phyloP scores from a whole-genome alignment of 2,797 vertebrate genomes.

The Varecia variegata region DNA sequence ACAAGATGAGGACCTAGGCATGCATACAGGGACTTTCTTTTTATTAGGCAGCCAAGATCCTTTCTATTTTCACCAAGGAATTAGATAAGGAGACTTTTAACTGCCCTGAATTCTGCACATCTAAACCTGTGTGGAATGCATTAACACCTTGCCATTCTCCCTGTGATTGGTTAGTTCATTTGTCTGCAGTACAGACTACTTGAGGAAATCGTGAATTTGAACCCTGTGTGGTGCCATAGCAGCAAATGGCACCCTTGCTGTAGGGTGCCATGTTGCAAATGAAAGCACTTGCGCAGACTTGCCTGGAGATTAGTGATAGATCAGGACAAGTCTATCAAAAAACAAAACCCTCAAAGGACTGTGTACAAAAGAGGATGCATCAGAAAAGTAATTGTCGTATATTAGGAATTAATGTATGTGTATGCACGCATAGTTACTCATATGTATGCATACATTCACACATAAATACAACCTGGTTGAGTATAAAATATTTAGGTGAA shows the following conservation, averaged over 20 bases:
- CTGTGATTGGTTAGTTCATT: not conserved
- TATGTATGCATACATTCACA: not conserved
- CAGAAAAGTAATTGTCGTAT: not conserved
- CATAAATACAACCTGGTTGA: not conserved
- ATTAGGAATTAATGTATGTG: not conserved
- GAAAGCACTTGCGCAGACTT: not conserved
- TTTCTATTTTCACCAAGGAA: constrained; percentile 23
- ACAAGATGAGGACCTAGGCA: not conserved
- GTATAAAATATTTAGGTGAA: not conserved
- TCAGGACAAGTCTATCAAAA: constrained; percentile 9
- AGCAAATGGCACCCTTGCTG: constrained; percentile 25
- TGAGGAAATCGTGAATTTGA: constrained; percentile 5
- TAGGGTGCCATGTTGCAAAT: not conserved
- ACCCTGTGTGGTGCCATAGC: not conserved
- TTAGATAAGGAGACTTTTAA: not conserved
- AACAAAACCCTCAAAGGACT: not conserved
- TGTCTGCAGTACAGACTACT: constrained; percentile 33
- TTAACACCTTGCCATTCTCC: not conserved
- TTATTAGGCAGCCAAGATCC: not conserved
- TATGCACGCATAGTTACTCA: no score
- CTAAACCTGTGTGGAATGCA: not conserved
- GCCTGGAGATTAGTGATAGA: not conserved
- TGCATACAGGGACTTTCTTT: not conserved
- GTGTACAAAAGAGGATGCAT: not conserved
- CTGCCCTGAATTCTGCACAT: not conserved